Base-by-base conservation (phyloP, 2,888 invertebrate species). In the Didymodactylos carnosus region DNA sequence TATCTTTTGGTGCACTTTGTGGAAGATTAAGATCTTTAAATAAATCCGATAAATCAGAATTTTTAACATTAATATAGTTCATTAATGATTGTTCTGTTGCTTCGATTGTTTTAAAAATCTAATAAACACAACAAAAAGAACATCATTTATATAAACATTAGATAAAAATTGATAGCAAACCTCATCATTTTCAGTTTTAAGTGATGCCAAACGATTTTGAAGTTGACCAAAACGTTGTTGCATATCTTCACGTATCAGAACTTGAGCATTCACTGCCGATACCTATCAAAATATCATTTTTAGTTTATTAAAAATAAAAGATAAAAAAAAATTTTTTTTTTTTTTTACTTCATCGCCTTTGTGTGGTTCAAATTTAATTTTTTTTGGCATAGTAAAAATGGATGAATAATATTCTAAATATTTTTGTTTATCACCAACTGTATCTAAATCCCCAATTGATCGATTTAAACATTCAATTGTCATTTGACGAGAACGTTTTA, bases 31-130 rank as follows among this genome's bases (percentile, higher is more conserved):
- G 29, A 46, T 88, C 86, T 75, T 87, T 78, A 77, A 85, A 85
- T 76, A 81, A 78, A 70, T 79, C 78, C 2, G 83, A 87, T 78
- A 88, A 88, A 80, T 90, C 90, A 80, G 89, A 89, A 83, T 90
- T 90, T 80, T 89, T 89, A 72, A 87, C 86, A 78, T 88, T 88
- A 73, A 91, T 87, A 88, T 91, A 90, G 79, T 89, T 89, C 77
- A 92, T 86, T 76, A 94, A 86, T 77, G 91, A 90, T 75, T 89
- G 89, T 85, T 94, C 94, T 41, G 94, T 92, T 2, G 92, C 92
- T 85, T 94, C 93, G 75, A 94, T 85, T 39, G 92, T 93, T 85
- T 94, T 94, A 91, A 93, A 94, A 76, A 91, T 89, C 85, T 62
- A 62, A 16, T 7, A 29, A 7, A 25, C 2, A 62, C n/a, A 29